Base-by-base conservation (phyloP, 2,888 invertebrate genomes). In the Poecilobothrus nobilitatus region DNA sequence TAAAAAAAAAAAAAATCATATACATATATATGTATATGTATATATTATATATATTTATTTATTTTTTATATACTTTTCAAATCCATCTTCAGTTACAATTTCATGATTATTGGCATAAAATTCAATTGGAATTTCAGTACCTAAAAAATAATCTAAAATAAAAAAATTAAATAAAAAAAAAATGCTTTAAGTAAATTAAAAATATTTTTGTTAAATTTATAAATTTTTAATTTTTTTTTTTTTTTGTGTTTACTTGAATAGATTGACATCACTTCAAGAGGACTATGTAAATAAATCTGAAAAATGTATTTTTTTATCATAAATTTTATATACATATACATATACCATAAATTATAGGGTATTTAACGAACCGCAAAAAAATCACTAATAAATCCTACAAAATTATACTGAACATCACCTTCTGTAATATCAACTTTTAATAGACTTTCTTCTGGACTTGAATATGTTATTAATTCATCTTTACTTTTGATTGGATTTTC, bases 11-110 rank as follows among this genome's bases (percentile, higher is more conserved):
- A 22, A n/a, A n/a, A n/a, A n/a, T n/a, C n/a, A n/a, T n/a, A 63
- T 37, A 66, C 65, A 67, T 21, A 44, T 62, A 37, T 9, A 12
- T 63, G 2, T 22, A 65, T 37, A 10, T 18, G 63, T 44, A n/a
- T 41, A 8, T 37, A 7, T n/a, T n/a, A n/a, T n/a, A n/a, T n/a
- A n/a, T n/a, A 33, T 62, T 37, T 34, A n/a, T 21, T 34, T 37
- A 2, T 41, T 53, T n/a, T 21, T 22, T 10, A 12, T 69, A 53
- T 72, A 77, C 81, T 70, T 73, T 61, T 76, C 76, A 61, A 81
- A 76, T 44, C 76, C 72, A 2, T 76, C 72, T 9, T 79, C 76
- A 0, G 80, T 74, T 18, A 76, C 74, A 10, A 80, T 78, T 63
- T 80, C 80, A 44, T 74, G 73, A 15, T 76, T 70, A 20, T 74